Percentiles rank a stretch among this genome's conserved stretches.
phyloP scores from a whole-genome alignment of 2,888 invertebrate genomes.

The Hipparchia semele region DNA sequence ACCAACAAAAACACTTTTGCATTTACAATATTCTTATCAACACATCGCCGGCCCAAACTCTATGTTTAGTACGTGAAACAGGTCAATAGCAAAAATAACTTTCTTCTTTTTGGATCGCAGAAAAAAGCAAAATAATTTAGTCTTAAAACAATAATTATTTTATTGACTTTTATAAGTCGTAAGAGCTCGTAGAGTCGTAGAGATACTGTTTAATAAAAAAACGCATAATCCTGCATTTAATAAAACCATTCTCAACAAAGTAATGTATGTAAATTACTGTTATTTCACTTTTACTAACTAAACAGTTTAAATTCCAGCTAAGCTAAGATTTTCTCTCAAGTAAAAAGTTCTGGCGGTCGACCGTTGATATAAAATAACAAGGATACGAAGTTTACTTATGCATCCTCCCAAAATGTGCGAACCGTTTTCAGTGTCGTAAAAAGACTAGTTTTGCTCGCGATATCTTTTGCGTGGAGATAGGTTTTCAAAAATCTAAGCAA shows the following conservation, averaged over 20 bases:
- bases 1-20: too few species aligned
- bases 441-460: background rate
- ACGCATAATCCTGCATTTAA: constrained; percentile 15
- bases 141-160: background rate
- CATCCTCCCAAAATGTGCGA: background rate
- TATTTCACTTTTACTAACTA: constrained; percentile 24
- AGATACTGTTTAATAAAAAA: constrained; percentile 9
- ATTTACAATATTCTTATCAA: too few species aligned
- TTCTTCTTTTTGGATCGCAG: too few species aligned
- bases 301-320: constrained; percentile 22
- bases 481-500: too few species aligned
- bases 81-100: too few species aligned
- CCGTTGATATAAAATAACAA: constrained; percentile 5
- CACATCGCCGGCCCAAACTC: too few species aligned
- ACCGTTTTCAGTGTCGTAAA: background rate
- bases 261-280: constrained; percentile 25
- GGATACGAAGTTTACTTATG: background rate
- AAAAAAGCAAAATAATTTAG: background rate
- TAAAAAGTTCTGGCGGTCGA: constrained; percentile 22
- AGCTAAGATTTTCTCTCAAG: constrained; percentile 26
- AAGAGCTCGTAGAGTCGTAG: constrained; percentile 3
- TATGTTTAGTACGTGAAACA: too few species aligned
- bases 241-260: constrained; percentile 22
- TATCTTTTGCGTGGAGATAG: too few species aligned
- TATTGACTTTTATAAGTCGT: background rate